Percentiles rank a stretch among this genome's conserved stretches.
phyloP scores from a whole-genome alignment of 2,888 invertebrate species.

The Cataglyphis altisquamis region DNA sequence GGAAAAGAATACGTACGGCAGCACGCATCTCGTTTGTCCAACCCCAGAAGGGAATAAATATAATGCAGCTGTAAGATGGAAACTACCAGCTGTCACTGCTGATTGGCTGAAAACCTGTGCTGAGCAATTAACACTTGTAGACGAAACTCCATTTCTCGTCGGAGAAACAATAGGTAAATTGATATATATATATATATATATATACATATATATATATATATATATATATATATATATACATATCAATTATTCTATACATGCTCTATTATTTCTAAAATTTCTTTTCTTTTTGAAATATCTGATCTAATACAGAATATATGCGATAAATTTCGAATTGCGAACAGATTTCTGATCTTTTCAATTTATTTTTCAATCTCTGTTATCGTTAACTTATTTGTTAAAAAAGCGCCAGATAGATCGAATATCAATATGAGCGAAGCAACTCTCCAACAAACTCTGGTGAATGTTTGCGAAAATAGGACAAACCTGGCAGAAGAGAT shows the following conservation, averaged over 20 bases:
- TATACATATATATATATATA: background rate
- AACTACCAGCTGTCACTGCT: conserved; percentile 92
- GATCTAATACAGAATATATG: background rate
- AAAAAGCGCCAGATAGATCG: conserved; percentile 68
- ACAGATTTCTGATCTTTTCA: conserved; percentile 1
- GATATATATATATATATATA: background rate
- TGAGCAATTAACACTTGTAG: conserved; percentile 87
- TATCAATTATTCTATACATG: background rate
- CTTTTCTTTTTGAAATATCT: background rate
- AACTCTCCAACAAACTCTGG: conserved; percentile 14
- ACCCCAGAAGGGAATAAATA: conserved; percentile 93
- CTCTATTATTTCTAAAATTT: conserved; percentile 1
- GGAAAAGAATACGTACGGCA: conserved; percentile 88
- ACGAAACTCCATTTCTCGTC: conserved; percentile 88
- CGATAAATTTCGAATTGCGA: background rate
- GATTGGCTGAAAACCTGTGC: conserved; percentile 93
- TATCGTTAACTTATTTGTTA: background rate
- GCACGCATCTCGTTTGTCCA: conserved; percentile 94
- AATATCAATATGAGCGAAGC: conserved; percentile 10
- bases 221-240: no score
- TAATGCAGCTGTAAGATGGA: conserved; percentile 94
- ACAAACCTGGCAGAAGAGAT: conserved; percentile 65
- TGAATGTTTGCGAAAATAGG: conserved; percentile 18
- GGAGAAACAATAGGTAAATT: conserved; percentile 87
- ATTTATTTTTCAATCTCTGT: background rate